A percentile compares a stretch with the other conserved stretches of the same genome.
Evolutionary conservation across 2,888 invertebrate species (phyloP).

Genomic region (Epinotia bilunana): DNA sequence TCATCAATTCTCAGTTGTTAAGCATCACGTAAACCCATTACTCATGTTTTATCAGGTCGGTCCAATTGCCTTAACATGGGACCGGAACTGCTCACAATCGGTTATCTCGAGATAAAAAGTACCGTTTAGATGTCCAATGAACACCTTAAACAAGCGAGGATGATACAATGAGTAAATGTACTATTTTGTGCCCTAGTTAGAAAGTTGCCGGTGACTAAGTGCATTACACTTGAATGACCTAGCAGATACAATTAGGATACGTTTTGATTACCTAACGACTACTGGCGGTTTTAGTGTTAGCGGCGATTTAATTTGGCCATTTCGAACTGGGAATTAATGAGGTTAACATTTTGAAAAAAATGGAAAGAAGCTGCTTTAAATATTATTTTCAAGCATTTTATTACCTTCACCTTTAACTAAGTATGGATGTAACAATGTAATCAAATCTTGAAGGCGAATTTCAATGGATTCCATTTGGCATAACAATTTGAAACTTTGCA

Average conservation of each 20-base stretch:
- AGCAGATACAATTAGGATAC: not conserved
- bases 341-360: not conserved
- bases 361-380: no score
- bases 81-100: constrained; percentile 63
- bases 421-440: not conserved
- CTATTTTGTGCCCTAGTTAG: constrained; percentile 34
- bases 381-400: no score
- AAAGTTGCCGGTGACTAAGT: constrained; percentile 20
- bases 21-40: constrained; percentile 50
- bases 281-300: not conserved
- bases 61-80: constrained; percentile 65
- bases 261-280: not conserved
- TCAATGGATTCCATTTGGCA: not conserved
- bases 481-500: not conserved
- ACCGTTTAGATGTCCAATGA: constrained; percentile 54
- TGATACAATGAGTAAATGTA: constrained; percentile 44
- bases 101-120: constrained; percentile 60
- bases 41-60: constrained; percentile 63
- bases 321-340: not conserved
- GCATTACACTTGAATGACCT: not conserved
- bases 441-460: not conserved
- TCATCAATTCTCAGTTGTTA: constrained; percentile 15
- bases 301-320: not conserved
- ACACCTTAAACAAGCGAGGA: constrained; percentile 60
- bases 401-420: no score